Conservation (phyloP, 2,888 invertebrate species). For the Opisthograptis luteolata region DNA sequence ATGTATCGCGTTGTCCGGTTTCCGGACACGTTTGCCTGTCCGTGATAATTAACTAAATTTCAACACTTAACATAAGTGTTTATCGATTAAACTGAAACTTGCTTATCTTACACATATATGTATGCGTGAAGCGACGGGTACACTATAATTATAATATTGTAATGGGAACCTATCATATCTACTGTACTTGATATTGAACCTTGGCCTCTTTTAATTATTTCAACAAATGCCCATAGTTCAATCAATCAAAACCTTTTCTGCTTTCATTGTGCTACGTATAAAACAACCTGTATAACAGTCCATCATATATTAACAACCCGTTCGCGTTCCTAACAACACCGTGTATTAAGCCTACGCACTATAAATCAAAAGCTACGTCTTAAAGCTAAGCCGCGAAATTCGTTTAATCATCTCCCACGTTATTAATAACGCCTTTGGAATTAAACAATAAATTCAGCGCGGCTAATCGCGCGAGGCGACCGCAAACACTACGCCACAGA, state of each 20-base stretch:
- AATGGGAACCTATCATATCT: neutral
- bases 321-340: constrained; percentile 42
- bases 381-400: constrained; percentile 73
- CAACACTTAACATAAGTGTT: constrained; percentile 49
- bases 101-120: neutral
- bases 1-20: constrained; percentile 82
- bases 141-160: too few relatives aligned
- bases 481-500: constrained; percentile 53
- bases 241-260: constrained; percentile 1
- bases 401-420: constrained; percentile 79
- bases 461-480: constrained; percentile 80
- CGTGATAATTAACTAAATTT: constrained; percentile 80
- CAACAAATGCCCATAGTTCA: neutral
- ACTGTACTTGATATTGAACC: neutral
- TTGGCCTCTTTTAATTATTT: neutral
- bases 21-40: constrained; percentile 65
- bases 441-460: constrained; percentile 83
- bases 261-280: constrained; percentile 3
- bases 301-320: constrained; percentile 24
- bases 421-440: constrained; percentile 83
- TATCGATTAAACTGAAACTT: constrained; percentile 32
- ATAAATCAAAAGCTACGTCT: constrained; percentile 77
- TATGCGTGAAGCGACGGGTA: neutral
- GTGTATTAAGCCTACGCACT: constrained; percentile 61
- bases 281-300: constrained; percentile 26